phyloP scores from a whole-genome alignment of 1,140 invertebrate genomes.

The Cyclargus thomasi region DNA sequence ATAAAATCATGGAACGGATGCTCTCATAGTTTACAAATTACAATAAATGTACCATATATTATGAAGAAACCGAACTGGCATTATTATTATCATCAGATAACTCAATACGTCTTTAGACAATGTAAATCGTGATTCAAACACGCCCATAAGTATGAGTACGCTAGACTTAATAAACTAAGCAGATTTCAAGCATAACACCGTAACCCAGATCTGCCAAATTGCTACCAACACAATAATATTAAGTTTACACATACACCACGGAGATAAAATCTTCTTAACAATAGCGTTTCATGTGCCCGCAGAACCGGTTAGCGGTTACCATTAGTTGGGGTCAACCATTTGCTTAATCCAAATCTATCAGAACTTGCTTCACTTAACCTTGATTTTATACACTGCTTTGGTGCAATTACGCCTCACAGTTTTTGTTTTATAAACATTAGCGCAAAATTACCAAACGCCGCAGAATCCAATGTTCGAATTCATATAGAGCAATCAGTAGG shows the following conservation, averaged over 20 bases:
- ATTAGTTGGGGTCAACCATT: not conserved
- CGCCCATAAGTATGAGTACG: too few species aligned
- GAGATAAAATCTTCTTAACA: constrained; percentile 1
- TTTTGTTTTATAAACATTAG: not conserved
- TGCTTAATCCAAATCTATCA: constrained; percentile 3
- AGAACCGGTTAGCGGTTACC: not conserved
- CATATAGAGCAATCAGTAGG: not conserved
- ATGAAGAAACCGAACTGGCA: too few species aligned
- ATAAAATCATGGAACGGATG: too few species aligned
- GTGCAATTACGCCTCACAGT: not conserved
- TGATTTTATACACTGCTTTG: not conserved
- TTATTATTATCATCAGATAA: too few species aligned
- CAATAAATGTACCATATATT: too few species aligned
- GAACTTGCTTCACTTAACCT: not conserved
- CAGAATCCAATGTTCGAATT: not conserved
- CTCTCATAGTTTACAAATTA: too few species aligned
- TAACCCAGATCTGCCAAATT: not conserved
- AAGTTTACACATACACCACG: not conserved
- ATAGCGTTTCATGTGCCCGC: not conserved
- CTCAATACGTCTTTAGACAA: too few species aligned
- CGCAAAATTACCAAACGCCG: not conserved
- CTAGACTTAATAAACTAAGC: too few species aligned
- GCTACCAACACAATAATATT: not conserved
- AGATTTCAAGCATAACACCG: not conserved
- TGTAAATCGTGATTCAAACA: too few species aligned